phyloP scores from a whole-genome alignment of 92 coral and sea anemone species.

The Scolanthus callimorphus region DNA sequence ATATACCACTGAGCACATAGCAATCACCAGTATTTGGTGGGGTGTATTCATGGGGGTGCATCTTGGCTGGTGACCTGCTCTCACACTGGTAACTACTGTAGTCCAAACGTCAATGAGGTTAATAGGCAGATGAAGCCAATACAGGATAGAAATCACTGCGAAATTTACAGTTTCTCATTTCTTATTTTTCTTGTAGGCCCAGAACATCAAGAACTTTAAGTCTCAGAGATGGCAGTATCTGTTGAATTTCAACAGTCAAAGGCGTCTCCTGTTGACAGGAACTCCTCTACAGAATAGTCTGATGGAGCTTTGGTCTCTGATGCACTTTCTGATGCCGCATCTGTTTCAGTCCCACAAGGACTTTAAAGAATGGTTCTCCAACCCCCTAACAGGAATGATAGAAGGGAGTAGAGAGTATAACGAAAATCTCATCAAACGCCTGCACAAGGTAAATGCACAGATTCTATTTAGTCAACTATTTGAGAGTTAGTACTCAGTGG shows the following conservation, averaged over 20 bases:
- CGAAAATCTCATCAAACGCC: constrained; percentile 86
- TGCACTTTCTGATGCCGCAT: constrained; percentile 99
- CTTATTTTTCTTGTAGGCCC: constrained; percentile 92
- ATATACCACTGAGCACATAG: no score
- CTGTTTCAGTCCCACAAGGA: constrained; percentile 97
- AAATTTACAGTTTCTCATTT: no score
- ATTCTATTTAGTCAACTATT: no score
- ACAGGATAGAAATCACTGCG: no score
- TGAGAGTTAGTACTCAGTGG: no score
- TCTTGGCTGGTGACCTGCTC: no score
- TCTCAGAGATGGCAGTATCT: constrained; percentile 99
- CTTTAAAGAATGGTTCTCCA: constrained; percentile 98
- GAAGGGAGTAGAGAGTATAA: constrained; percentile 99
- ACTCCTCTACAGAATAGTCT: constrained; percentile 97
- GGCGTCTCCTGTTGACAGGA: constrained; percentile 90
- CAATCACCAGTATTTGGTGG: no score
- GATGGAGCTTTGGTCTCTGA: constrained; percentile 98
- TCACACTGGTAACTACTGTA: no score
- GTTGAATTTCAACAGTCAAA: constrained; percentile 93
- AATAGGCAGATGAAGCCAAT: no score
- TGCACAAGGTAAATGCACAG: constrained; percentile 91
- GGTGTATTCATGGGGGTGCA: no score
- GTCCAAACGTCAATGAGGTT: no score
- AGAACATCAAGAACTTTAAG: constrained; percentile 98
- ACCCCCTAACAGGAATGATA: constrained; percentile 99